A percentile compares a stretch with the other conserved stretches of the same genome.
These are phyloP conservation scores for Troides oblongomaculatus DNA, from an alignment of 2,888 invertebrate species.

Conservation along the genomic window DNA sequence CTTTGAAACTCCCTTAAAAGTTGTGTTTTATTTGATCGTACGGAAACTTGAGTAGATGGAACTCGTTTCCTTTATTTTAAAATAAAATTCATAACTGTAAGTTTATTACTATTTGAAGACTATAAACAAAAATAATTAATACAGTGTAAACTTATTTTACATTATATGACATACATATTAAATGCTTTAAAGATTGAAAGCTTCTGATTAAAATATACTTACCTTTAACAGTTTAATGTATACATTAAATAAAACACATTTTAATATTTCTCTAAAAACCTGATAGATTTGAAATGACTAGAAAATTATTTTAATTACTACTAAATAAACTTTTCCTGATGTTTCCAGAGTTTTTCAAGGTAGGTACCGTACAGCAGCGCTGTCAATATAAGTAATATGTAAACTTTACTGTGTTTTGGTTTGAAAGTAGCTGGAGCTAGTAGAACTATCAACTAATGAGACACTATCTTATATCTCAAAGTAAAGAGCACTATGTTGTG, in stretches of 20 bases:
- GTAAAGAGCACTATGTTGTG: no score
- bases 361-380: no score
- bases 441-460: no score
- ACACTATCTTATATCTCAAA: no score
- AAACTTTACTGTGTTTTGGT: no score
- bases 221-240: background rate
- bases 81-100: background rate
- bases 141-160: background rate
- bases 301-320: no score
- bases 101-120: background rate
- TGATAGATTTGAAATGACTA: no score
- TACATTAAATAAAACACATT: background rate
- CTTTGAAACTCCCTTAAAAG: slow-evolving; percentile 17
- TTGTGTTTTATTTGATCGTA: slow-evolving; percentile 18
- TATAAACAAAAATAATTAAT: background rate
- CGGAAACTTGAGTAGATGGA: slow-evolving; percentile 1
- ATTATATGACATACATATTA: background rate
- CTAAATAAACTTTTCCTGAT: no score
- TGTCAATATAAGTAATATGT: no score
- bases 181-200: background rate
- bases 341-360: no score
- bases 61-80: slow-evolving; percentile 12
- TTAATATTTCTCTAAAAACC: no score
- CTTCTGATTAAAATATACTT: background rate
- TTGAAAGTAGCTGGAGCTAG: no score